Evolutionary conservation across 1,140 invertebrate genomes (phyloP).

Genomic region (Solen grandis): DNA sequence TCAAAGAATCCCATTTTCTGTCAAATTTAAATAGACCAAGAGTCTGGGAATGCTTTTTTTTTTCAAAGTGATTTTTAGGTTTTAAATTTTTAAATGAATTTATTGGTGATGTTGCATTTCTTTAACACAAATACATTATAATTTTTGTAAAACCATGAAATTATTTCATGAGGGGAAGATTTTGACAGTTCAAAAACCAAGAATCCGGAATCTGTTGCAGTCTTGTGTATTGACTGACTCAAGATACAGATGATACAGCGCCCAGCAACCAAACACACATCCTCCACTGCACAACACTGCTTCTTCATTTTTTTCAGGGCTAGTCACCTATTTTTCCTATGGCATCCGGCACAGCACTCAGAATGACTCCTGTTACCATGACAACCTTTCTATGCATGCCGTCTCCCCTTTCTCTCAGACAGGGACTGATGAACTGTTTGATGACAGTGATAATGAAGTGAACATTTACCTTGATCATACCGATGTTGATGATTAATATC

Average conservation of each 20-base stretch:
- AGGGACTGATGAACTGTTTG: constrained; percentile 1
- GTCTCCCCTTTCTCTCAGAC: not conserved
- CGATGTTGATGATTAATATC: not conserved
- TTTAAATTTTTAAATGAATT: too few species aligned
- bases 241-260: too few species aligned
- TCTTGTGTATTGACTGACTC: too few species aligned
- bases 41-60: too few species aligned
- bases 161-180: too few species aligned
- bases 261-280: too few species aligned
- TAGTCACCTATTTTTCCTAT: constrained; percentile 50
- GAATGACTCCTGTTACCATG: not conserved
- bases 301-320: constrained; percentile 29
- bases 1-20: too few species aligned
- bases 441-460: constrained; percentile 6
- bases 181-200: not conserved
- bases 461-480: constrained; percentile 7
- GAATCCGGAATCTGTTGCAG: not conserved
- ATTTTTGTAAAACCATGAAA: too few species aligned
- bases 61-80: too few species aligned
- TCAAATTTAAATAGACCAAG: too few species aligned
- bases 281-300: not conserved
- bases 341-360: constrained; percentile 43
- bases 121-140: too few species aligned
- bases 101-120: too few species aligned
- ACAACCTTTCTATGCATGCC: constrained; percentile 17